Evolutionary conservation across 2,113 vertebrate genomes (phyloP).

Genomic region (Felis catus): DNA sequence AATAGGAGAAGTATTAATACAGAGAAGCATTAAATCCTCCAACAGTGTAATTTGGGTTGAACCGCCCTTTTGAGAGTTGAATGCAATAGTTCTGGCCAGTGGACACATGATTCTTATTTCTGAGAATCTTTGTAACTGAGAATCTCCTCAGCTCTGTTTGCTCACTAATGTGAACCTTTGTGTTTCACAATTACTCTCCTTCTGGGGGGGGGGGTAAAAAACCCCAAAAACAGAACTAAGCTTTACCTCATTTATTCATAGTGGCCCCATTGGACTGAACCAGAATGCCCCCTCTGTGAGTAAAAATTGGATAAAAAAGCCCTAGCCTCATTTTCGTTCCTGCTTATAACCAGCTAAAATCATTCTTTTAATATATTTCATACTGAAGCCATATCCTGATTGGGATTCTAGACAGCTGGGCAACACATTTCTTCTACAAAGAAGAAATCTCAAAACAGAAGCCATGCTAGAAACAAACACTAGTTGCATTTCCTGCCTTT

Average conservation of each 20-base stretch:
- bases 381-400: constrained; percentile 76
- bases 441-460: constrained; percentile 81
- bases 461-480: constrained; percentile 78
- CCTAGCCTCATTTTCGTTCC: constrained; percentile 45
- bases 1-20: not conserved
- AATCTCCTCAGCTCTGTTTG: not conserved
- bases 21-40: not conserved
- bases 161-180: not conserved
- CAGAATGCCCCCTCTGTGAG: not conserved
- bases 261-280: not conserved
- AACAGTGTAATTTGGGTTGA: not conserved
- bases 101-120: not conserved
- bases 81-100: not conserved
- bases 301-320: constrained; percentile 52
- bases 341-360: constrained; percentile 73
- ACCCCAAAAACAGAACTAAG: not conserved
- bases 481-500: constrained; percentile 80
- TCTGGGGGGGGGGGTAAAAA: not conserved
- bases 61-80: not conserved
- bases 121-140: constrained; percentile 18
- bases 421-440: constrained; percentile 81
- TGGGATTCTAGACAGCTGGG: constrained; percentile 78
- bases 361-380: constrained; percentile 71
- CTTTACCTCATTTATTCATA: constrained; percentile 11
- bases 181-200: constrained; percentile 43